These are phyloP conservation scores for Phoebastria nigripes DNA, from an alignment of 2,797 vertebrate species.

Conservation along the genomic window DNA sequence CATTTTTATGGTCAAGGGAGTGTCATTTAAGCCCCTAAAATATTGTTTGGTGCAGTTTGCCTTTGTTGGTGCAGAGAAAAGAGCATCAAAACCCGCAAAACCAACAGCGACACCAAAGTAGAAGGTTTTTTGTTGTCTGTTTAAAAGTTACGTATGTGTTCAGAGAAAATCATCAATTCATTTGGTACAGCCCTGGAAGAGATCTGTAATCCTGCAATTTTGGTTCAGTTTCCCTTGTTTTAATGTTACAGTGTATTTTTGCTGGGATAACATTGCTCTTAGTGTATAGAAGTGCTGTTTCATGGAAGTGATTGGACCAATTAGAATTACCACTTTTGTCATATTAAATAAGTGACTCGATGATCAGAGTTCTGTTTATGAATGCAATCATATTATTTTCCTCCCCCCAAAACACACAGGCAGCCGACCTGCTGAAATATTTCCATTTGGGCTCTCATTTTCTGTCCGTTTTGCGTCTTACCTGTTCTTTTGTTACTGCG, in stretches of 20 bases:
- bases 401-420: neutral
- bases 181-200: neutral
- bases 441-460: neutral
- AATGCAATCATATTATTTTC: neutral
- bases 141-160: neutral
- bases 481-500: neutral
- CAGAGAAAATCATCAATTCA: neutral
- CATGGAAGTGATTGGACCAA: too few relatives aligned
- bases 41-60: neutral
- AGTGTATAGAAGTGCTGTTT: neutral
- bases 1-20: neutral
- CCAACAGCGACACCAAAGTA: neutral
- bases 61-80: neutral
- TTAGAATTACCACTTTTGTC: neutral
- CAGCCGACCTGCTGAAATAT: neutral
- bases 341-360: accelerated
- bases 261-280: neutral
- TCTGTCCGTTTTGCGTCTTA: neutral
- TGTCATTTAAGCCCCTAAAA: neutral
- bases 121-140: neutral
- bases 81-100: neutral
- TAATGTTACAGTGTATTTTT: neutral
- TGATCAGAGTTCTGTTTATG: neutral
- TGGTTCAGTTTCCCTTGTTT: neutral
- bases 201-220: neutral